Evolutionary conservation across 2,888 invertebrate genomes (phyloP), one percentile per base, ranked within the genome.

Genomic region (Schrankia costaestrigalis): DNA sequence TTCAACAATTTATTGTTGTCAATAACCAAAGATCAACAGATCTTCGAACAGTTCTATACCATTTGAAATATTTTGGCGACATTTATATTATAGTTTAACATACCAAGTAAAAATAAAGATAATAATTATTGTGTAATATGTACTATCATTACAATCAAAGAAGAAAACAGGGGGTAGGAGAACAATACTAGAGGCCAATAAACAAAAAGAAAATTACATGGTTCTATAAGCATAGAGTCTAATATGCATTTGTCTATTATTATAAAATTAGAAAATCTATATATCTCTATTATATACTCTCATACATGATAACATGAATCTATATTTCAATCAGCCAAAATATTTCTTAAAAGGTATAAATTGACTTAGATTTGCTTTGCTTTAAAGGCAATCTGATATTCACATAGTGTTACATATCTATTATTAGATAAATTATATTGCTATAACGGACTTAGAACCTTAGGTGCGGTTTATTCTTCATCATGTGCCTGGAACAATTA

Each of bases 391-490:
- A 61, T 63, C 59, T 60, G 62, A 78, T 77, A 75, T 74, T 76
- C 76, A 79, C 74, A 75, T 66, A 52, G 63, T 71, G 58, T 64
- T 63, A 65, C 66, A 65, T 53, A 70, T n/a, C n/a, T n/a, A n/a
- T 70, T 78, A 71, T 70, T 48, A 59, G 52, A 70, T 79, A 77
- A 58, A 71, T 67, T 71, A 51, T 68, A 58, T 70, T 70, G 53
- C 67, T 81, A 78, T 44, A 72, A 75, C 68, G 63, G 53, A 65
- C 65, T 78, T 82, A 94, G 77, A 93, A 95, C 63, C 95, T 90
- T 62, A 97, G 90, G 72, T 96, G 95, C 19, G 95, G 94, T 75
- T 97, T 97, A 82, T 93, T 92, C 79, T 96, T 96, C 81, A 94
- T 90, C 90, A 96, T 95, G 78, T 95, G 93, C 75, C 95, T 95